phyloP scores from a whole-genome alignment of 2,797 vertebrate genomes.

The Coracias cyanogaster region DNA sequence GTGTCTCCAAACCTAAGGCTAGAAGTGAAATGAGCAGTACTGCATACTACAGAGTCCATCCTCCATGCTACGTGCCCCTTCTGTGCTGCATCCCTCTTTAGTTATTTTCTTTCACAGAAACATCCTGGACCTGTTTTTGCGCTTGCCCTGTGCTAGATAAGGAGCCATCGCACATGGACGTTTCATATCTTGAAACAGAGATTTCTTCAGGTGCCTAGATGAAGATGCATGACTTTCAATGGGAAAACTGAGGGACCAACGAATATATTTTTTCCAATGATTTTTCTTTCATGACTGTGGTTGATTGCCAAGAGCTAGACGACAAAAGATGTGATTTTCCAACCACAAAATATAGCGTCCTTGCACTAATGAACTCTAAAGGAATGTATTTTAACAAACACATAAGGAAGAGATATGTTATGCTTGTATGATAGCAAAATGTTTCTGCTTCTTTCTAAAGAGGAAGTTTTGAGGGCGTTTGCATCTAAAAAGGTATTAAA shows the following conservation, averaged over 20 bases:
- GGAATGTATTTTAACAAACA: neutral
- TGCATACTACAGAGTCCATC: neutral
- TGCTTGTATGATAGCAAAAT: slow-evolving; percentile 64
- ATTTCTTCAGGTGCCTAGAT: neutral
- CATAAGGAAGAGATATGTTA: slow-evolving; percentile 1
- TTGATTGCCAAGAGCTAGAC: neutral
- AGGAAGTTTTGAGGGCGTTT: neutral
- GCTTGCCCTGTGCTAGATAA: neutral
- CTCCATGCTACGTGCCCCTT: neutral
- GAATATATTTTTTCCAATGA: neutral
- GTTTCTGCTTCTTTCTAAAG: slow-evolving; percentile 66
- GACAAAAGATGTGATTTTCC: neutral
- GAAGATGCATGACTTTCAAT: neutral
- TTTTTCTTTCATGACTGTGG: neutral
- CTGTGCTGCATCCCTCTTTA: neutral
- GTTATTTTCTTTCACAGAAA: neutral
- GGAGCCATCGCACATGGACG: neutral
- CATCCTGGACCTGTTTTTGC: neutral
- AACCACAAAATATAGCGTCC: neutral
- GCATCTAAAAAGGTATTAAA: neutral
- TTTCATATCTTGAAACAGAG: neutral
- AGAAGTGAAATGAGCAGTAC: no score
- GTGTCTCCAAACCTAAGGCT: neutral
- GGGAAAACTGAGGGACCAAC: neutral
- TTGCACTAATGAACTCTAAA: neutral